These are phyloP conservation scores for Ecliptopera silaceata DNA, from an alignment of 2,888 invertebrate species.

Conservation along the genomic window DNA sequence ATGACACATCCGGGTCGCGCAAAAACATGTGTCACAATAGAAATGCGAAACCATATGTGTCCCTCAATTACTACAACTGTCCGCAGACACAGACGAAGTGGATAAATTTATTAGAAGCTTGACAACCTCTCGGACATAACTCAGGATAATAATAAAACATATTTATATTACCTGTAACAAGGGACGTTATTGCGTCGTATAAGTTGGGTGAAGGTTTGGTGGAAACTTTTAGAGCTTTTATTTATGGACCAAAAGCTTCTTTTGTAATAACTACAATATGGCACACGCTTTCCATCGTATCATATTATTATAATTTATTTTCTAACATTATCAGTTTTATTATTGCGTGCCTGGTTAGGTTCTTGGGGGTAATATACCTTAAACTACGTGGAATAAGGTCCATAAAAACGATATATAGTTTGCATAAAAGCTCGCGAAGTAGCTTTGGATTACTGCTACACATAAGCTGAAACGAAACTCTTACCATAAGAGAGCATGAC, in stretches of 20 bases:
- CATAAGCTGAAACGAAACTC: no score
- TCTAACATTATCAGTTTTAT: neutral
- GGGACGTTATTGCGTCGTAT: conserved; percentile 22
- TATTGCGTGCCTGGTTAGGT: neutral
- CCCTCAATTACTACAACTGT: conserved; percentile 23
- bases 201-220: conserved; percentile 4
- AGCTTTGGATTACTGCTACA: no score
- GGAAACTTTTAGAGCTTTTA: conserved; percentile 13
- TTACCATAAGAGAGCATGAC: no score
- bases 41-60: conserved; percentile 20
- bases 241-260: conserved; percentile 4
- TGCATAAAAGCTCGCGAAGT: no score
- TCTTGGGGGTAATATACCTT: neutral
- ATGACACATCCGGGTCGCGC: conserved; percentile 6
- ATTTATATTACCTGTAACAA: conserved; percentile 24
- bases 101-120: conserved; percentile 22
- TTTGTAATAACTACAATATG: conserved; percentile 5
- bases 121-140: conserved; percentile 24
- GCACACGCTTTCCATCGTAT: neutral
- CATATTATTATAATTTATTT: neutral
- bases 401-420: no score
- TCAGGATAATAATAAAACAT: conserved; percentile 26
- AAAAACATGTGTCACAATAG: conserved; percentile 19
- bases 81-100: conserved; percentile 13
- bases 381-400: neutral